Conservation (phyloP, 1,140 invertebrate species). For the Zaprionus kolodkinae region DNA sequence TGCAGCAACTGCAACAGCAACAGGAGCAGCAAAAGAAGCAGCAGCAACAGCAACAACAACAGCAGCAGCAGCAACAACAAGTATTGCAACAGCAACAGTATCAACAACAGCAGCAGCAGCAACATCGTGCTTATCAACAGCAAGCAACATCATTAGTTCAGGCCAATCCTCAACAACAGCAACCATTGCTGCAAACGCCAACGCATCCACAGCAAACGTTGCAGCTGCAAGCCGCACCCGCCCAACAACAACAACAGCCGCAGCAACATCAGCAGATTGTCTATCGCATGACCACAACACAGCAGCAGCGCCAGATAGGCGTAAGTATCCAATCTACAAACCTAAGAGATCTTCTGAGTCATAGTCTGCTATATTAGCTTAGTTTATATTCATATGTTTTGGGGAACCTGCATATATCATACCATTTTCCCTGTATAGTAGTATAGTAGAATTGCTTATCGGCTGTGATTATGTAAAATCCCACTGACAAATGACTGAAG, state of each 20-base stretch:
- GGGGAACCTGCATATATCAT: too few relatives aligned
- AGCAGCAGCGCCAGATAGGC: slow-evolving; percentile 67
- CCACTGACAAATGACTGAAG: background rate
- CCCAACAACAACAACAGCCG: slow-evolving; percentile 59
- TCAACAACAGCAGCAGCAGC: slow-evolving; percentile 48
- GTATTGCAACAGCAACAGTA: slow-evolving; percentile 52
- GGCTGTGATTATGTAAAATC: slow-evolving; percentile 1
- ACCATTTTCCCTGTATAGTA: too few relatives aligned
- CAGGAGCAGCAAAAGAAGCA: slow-evolving; percentile 79
- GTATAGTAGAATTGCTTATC: background rate
- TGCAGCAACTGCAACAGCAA: slow-evolving; percentile 84
- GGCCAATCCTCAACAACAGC: slow-evolving; percentile 59
- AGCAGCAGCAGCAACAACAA: slow-evolving; percentile 70
- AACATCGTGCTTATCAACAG: slow-evolving; percentile 56
- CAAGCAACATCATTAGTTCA: slow-evolving; percentile 67
- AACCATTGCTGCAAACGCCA: slow-evolving; percentile 60
- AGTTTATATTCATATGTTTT: too few relatives aligned
- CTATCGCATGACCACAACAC: slow-evolving; percentile 71
- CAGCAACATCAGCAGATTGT: slow-evolving; percentile 77
- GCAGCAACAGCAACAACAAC: slow-evolving; percentile 12
- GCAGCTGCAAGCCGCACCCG: slow-evolving; percentile 77
- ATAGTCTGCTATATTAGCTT: too few relatives aligned
- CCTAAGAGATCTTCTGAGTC: too few relatives aligned
- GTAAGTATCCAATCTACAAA: slow-evolving; percentile 41
- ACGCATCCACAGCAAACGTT: slow-evolving; percentile 65